Percentiles rank a stretch among this genome's conserved stretches.
These are phyloP conservation scores for Cavia aperea DNA, from an alignment of 2,113 vertebrate species.

Conservation along the genomic window DNA sequence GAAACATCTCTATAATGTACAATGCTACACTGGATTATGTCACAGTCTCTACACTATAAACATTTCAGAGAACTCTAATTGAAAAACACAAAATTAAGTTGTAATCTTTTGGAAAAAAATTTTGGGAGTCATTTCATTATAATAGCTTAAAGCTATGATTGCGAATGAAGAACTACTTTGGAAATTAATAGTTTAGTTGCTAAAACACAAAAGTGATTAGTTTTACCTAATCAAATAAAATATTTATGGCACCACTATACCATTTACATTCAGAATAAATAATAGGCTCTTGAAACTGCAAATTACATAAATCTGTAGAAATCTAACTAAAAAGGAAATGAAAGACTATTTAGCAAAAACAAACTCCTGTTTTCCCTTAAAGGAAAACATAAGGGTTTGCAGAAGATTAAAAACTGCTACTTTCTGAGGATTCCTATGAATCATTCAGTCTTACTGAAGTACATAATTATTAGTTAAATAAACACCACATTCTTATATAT, in stretches of 20 bases:
- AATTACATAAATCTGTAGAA: conserved; percentile 23
- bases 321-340: conserved; percentile 34
- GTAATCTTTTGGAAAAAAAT: conserved; percentile 37
- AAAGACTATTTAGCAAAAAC: conserved; percentile 29
- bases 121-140: conserved; percentile 40
- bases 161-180: conserved; percentile 5
- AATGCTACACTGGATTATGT: background rate
- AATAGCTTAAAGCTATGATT: background rate
- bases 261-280: conserved; percentile 17
- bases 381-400: conserved; percentile 15
- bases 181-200: conserved; percentile 39
- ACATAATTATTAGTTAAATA: background rate
- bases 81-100: conserved; percentile 29
- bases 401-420: conserved; percentile 22
- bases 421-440: conserved; percentile 13
- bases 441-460: conserved; percentile 22
- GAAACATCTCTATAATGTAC: background rate
- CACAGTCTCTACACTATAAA: background rate
- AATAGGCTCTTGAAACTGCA: background rate
- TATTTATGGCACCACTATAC: background rate
- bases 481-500: background rate
- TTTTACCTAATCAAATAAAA: conserved; percentile 32
- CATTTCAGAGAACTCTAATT: background rate
- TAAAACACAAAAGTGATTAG: conserved; percentile 47
- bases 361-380: conserved; percentile 19